Conservation (phyloP, 1,140 invertebrate genomes). For the Danaus melanippus region DNA sequence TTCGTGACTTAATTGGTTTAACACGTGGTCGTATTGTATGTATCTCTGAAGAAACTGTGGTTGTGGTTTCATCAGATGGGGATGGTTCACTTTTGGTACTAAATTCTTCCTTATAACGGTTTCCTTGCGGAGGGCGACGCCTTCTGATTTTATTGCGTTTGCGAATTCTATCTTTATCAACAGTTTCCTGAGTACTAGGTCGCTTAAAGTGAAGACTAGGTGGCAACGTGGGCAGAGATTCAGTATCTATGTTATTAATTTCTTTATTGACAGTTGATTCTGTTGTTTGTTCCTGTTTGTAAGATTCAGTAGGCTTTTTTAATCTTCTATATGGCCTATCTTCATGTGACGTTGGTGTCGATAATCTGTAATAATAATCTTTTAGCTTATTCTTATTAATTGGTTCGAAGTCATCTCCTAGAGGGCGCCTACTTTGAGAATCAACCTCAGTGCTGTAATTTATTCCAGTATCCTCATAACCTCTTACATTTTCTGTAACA, state of each 20-base stretch:
- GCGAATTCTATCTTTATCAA: slow-evolving; percentile 54
- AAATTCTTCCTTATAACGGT: slow-evolving; percentile 38
- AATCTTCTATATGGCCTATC: slow-evolving; percentile 41
- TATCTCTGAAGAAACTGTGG: slow-evolving; percentile 46
- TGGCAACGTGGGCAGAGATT: slow-evolving; percentile 59
- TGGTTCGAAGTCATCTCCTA: slow-evolving; percentile 59
- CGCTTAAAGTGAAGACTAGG: slow-evolving; percentile 65
- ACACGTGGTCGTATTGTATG: slow-evolving; percentile 52
- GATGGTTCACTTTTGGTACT: slow-evolving; percentile 31
- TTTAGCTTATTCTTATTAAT: slow-evolving; percentile 59
- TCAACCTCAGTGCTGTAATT: slow-evolving; percentile 51
- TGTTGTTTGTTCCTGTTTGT: slow-evolving; percentile 37
- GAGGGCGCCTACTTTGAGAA: slow-evolving; percentile 57
- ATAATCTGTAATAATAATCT: slow-evolving; percentile 63
- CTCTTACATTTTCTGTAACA: slow-evolving; percentile 56
- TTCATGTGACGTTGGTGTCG: slow-evolving; percentile 48
- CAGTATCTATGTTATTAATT: slow-evolving; percentile 35
- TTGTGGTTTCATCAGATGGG: slow-evolving; percentile 33
- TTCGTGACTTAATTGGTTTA: slow-evolving; percentile 44
- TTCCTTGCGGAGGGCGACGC: slow-evolving; percentile 47
- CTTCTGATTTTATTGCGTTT: slow-evolving; percentile 65
- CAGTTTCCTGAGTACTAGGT: slow-evolving; percentile 36
- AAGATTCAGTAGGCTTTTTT: slow-evolving; percentile 53
- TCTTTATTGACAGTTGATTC: slow-evolving; percentile 27
- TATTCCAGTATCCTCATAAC: slow-evolving; percentile 44